A percentile compares a stretch with the other conserved stretches of the same genome.
phyloP scores from a whole-genome alignment of 2,797 vertebrate genomes.

The Holocentrus rufus region DNA sequence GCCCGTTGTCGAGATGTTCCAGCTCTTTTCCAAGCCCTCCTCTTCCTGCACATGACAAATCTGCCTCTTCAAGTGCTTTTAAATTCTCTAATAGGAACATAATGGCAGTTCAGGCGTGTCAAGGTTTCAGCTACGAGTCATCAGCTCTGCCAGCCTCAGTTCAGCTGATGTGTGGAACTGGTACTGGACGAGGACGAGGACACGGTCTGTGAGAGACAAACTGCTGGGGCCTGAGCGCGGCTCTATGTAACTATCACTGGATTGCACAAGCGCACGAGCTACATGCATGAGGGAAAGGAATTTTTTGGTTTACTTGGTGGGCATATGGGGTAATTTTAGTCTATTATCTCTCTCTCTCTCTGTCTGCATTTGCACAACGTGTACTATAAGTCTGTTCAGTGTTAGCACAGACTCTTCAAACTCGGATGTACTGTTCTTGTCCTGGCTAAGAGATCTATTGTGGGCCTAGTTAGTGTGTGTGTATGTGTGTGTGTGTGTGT shows the following conservation, averaged over 20 bases:
- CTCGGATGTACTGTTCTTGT: not conserved
- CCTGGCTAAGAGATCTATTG: not conserved
- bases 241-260: constrained; percentile 6
- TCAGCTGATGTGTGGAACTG: constrained; percentile 32
- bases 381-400: constrained; percentile 16
- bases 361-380: not conserved
- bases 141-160: constrained; percentile 10
- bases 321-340: constrained; percentile 39
- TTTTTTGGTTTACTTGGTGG: not conserved
- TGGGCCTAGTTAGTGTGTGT: constrained; percentile 12
- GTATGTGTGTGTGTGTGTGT: not conserved
- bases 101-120: not conserved
- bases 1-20: not conserved
- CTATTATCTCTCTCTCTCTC: constrained; percentile 7
- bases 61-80: constrained; percentile 6
- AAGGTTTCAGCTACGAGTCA: not conserved
- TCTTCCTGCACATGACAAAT: not conserved
- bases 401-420: constrained; percentile 11
- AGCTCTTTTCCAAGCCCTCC: not conserved
- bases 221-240: no score
- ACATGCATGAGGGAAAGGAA: not conserved
- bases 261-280: not conserved
- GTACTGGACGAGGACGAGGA: not conserved
- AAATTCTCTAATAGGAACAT: constrained; percentile 7
- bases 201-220: constrained; percentile 6